These are phyloP conservation scores for Salticus scenicus DNA, from an alignment of 2,888 invertebrate genomes.

Conservation along the genomic window DNA sequence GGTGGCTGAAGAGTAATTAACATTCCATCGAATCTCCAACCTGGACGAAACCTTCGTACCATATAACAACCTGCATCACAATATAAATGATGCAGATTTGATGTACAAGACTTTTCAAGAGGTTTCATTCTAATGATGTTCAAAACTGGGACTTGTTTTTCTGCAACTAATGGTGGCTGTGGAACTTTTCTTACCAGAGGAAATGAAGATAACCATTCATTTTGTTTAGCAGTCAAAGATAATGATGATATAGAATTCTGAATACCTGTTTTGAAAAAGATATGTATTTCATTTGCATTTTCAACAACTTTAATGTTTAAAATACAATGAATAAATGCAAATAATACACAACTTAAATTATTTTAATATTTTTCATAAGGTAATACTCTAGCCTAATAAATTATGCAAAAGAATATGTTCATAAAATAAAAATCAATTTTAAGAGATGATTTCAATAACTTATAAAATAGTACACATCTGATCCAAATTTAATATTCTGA, in stretches of 20 bases:
- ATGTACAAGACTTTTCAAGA: constrained; percentile 73
- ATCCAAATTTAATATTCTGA: too few relatives aligned
- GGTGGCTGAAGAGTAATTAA: constrained; percentile 77
- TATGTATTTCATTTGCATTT: not conserved
- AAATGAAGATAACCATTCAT: constrained; percentile 37
- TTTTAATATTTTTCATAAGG: too few relatives aligned
- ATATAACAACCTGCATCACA: constrained; percentile 76
- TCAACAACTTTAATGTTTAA: not conserved
- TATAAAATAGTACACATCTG: too few relatives aligned
- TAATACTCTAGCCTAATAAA: too few relatives aligned
- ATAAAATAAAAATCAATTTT: too few relatives aligned
- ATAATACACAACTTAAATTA: too few relatives aligned
- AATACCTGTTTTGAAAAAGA: constrained; percentile 28
- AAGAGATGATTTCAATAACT: too few relatives aligned
- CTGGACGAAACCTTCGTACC: constrained; percentile 81
- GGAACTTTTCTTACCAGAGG: constrained; percentile 42
- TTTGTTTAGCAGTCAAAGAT: constrained; percentile 37
- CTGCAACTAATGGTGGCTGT: not conserved
- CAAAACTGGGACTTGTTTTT: not conserved
- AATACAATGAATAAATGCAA: not conserved
- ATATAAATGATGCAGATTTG: constrained; percentile 73
- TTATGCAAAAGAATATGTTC: too few relatives aligned
- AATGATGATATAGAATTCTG: constrained; percentile 54
- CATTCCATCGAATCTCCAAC: constrained; percentile 84
- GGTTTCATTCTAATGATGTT: constrained; percentile 52